Conservation (phyloP, 2,888 invertebrate species). For the Pammene fasciana region DNA sequence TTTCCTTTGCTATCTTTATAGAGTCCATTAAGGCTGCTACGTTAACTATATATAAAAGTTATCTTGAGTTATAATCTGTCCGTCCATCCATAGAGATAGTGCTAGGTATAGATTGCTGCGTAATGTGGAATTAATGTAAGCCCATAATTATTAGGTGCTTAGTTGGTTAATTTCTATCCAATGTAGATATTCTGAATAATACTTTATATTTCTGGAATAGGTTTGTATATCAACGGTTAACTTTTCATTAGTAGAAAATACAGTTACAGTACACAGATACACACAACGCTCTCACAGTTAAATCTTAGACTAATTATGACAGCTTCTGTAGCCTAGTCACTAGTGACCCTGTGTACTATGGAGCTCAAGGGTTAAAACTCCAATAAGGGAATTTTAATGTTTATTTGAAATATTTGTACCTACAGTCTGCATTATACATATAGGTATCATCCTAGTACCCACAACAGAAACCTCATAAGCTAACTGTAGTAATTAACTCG, state of each 20-base stretch:
- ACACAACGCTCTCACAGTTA: neutral
- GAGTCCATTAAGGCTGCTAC: constrained; percentile 21
- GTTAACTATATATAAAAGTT: constrained; percentile 50
- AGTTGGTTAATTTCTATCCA: constrained; percentile 18
- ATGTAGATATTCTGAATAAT: constrained; percentile 9
- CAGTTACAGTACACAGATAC: neutral
- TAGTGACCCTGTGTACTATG: no score
- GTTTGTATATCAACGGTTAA: constrained; percentile 2
- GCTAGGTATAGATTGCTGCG: constrained; percentile 46
- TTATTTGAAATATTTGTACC: no score
- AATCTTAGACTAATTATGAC: no score
- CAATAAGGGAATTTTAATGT: no score
- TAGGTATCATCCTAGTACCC: no score
- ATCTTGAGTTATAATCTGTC: constrained; percentile 68
- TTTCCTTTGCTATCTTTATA: constrained; percentile 27
- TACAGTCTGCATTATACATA: no score
- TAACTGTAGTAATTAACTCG: no score
- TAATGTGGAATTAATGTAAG: constrained; percentile 50
- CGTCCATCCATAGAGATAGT: constrained; percentile 46
- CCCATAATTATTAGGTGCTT: constrained; percentile 43
- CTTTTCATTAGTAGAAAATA: neutral
- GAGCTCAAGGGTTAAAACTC: no score
- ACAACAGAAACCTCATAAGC: no score
- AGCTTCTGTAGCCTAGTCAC: no score
- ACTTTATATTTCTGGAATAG: constrained; percentile 8